phyloP scores from a whole-genome alignment of 2,113 vertebrate genomes.

The Microcebus ravelobensis region DNA sequence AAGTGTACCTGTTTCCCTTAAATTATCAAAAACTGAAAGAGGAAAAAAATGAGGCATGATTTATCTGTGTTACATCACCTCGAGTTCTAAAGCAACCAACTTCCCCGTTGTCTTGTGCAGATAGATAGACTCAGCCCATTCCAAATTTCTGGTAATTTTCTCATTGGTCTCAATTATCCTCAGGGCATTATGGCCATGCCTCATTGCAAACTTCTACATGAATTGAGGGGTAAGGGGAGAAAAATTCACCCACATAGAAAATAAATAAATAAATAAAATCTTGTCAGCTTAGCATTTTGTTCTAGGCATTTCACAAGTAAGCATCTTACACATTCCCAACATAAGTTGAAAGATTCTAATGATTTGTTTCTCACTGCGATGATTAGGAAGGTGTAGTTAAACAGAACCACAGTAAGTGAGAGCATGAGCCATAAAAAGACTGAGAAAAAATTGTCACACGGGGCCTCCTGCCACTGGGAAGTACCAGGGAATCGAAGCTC shows the following conservation, averaged over 20 bases:
- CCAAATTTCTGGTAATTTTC: neutral
- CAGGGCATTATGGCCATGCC: neutral
- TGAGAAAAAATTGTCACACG: neutral
- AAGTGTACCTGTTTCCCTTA: neutral
- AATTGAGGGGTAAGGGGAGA: neutral
- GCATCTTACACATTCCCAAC: neutral
- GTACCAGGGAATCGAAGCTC: neutral
- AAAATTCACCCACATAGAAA: neutral
- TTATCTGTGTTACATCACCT: neutral
- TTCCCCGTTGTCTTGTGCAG: neutral
- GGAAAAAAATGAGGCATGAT: neutral
- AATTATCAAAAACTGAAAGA: neutral
- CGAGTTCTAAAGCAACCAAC: neutral
- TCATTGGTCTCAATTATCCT: neutral
- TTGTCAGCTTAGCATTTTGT: constrained; percentile 18
- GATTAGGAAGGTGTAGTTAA: constrained; percentile 44
- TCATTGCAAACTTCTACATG: neutral
- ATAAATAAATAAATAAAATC: neutral
- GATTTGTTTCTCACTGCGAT: neutral
- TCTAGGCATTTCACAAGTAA: neutral
- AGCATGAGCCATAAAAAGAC: neutral
- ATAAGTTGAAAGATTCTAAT: neutral
- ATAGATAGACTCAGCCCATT: neutral
- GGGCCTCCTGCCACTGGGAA: constrained; percentile 34
- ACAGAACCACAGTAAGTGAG: constrained; percentile 36